A percentile compares a stretch with the other conserved stretches of the same genome.
Evolutionary conservation across 2,888 invertebrate species (phyloP).

Genomic region (Rhagium mordax): DNA sequence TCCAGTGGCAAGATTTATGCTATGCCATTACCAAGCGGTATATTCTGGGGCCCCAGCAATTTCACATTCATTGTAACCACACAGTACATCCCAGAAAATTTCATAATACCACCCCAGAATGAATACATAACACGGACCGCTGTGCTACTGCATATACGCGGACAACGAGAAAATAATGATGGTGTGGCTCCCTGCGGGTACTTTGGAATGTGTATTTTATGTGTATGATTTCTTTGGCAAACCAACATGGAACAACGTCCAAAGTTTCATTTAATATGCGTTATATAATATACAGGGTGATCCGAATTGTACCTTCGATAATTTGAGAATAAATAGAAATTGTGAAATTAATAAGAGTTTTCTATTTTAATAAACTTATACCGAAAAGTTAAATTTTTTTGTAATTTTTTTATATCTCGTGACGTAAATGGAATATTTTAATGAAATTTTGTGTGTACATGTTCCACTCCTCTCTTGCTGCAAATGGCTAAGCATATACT

Average conservation of each 20-base stretch:
- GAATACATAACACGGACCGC: constrained; percentile 31
- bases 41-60: constrained; percentile 60
- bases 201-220: not conserved
- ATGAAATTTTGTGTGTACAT: no score
- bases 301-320: no score
- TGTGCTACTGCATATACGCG: constrained; percentile 1
- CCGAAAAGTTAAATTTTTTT: no score
- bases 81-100: constrained; percentile 55
- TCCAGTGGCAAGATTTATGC: constrained; percentile 61
- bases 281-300: no score
- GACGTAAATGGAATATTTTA: no score
- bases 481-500: no score
- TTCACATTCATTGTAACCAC: constrained; percentile 62
- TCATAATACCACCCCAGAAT: constrained; percentile 46
- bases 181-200: not conserved
- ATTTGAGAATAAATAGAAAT: no score
- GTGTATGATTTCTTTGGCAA: not conserved
- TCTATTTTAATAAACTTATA: no score
- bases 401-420: no score
- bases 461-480: no score
- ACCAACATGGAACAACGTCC: not conserved
- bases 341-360: no score
- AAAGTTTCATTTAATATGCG: not conserved
- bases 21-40: constrained; percentile 59
- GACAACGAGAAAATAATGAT: constrained; percentile 18